phyloP scores from a whole-genome alignment of 2,113 vertebrate genomes.

The Bubalus kerabau region DNA sequence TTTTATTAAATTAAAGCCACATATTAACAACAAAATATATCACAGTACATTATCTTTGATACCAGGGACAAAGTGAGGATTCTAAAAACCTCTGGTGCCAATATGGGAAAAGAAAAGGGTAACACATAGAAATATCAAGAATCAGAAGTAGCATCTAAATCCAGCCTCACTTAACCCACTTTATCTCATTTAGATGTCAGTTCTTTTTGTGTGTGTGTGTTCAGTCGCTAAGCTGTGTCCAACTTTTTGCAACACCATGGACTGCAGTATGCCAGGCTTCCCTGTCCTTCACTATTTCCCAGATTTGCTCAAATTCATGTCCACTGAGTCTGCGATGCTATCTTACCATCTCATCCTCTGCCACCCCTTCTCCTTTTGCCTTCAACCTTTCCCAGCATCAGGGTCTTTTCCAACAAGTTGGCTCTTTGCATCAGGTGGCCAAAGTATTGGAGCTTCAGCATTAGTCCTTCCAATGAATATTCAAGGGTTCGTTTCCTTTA shows the following conservation, averaged over 20 bases:
- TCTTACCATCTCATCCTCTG: background rate
- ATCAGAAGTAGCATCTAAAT: background rate
- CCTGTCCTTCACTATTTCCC: background rate
- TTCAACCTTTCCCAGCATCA: background rate
- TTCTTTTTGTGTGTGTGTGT: background rate
- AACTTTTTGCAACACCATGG: rapidly evolving
- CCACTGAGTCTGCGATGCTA: background rate
- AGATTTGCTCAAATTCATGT: background rate
- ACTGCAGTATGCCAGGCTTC: background rate
- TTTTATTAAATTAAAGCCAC: background rate
- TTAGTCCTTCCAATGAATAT: background rate
- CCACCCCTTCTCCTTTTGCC: background rate
- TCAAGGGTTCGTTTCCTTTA: background rate
- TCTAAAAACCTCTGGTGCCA: background rate
- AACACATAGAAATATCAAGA: background rate
- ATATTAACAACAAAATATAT: background rate
- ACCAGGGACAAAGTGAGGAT: background rate
- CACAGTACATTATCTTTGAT: background rate
- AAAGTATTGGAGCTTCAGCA: background rate
- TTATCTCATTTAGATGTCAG: background rate
- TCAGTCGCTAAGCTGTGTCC: background rate
- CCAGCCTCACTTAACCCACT: background rate
- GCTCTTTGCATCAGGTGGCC: background rate
- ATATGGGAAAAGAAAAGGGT: background rate
- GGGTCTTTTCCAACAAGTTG: background rate